phyloP scores from a whole-genome alignment of 2,797 vertebrate species.

The Aldrovandia affinis region DNA sequence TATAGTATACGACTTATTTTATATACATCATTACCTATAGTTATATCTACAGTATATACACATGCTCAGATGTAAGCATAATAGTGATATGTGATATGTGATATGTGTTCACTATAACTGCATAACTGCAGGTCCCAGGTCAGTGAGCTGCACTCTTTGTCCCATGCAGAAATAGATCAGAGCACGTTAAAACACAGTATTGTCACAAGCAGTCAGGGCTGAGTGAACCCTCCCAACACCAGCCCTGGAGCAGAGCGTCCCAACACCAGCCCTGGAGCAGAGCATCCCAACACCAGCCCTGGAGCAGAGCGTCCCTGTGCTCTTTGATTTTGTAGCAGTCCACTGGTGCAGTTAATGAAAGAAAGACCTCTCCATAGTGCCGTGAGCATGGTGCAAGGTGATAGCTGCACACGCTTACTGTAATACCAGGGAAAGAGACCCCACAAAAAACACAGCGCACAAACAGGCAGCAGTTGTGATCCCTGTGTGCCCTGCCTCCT shows the following conservation, averaged over 20 bases:
- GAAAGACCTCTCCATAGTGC: constrained; percentile 81
- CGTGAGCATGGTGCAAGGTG: constrained; percentile 84
- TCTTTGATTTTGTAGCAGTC: constrained; percentile 72
- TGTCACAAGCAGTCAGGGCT: constrained; percentile 94
- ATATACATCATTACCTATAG: too few species aligned
- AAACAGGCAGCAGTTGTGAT: constrained; percentile 80
- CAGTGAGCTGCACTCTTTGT: too few species aligned
- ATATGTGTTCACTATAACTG: too few species aligned
- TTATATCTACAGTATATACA: too few species aligned
- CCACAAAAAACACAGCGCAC: constrained; percentile 76
- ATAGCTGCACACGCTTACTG: constrained; percentile 89
- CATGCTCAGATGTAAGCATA: too few species aligned
- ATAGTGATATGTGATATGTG: too few species aligned
- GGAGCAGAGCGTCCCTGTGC: background rate
- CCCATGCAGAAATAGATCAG: constrained; percentile 72
- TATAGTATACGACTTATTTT: too few species aligned
- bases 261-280: background rate
- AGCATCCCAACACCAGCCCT: constrained; percentile 43
- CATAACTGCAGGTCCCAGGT: too few species aligned
- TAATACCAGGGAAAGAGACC: constrained; percentile 71
- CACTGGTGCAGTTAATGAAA: constrained; percentile 93
- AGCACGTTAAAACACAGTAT: constrained; percentile 91
- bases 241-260: constrained; percentile 72
- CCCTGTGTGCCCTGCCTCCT: constrained; percentile 62
- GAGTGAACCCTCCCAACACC: constrained; percentile 86